Base-by-base conservation (phyloP, 2,888 invertebrate genomes). In the Dexiosoma caninum region DNA sequence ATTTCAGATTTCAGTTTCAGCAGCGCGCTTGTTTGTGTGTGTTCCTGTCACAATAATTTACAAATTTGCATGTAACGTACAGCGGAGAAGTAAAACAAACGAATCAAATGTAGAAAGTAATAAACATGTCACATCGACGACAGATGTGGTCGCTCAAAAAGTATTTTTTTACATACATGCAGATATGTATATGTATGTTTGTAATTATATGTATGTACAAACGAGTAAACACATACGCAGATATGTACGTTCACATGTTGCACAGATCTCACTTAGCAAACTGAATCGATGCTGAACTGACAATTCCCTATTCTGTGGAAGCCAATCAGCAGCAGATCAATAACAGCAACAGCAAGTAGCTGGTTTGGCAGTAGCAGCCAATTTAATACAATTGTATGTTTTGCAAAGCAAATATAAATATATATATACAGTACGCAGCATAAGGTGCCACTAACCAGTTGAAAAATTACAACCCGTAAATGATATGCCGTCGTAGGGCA, bases 101-200 rank as follows among this genome's bases (percentile, higher is more conserved):
- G 40, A 75, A 51, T 67, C 75, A 57, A 70, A 71, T 71, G 70
- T 78, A 71, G 77, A 81, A 81, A 77, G 83, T 82, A 83, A 83
- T 83, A 83, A 83, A 83, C 82, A 83, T 83, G 83, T 83, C 83
- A 83, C 78, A 74, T 78, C 42, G 67, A 78, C 74, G 78, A 77
- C 82, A 82, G 82, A 82, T 82, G 82, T 77, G 82, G 79, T 82
- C 74, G 71, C 78, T 79, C 82, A 79, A 74, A 60, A 74, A 72
- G 60, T 40, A 23, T n/a, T 60, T 42, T 32, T 80, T 14, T 42
- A 40, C 3, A 23, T 59, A 30, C 16, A 23, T 53, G 35, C 32
- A 4, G 21, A 10, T 44, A 19, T 19, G 5, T 40, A 16, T 42
- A n/a, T n/a, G n/a, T n/a, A n/a, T n/a, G n/a, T n/a, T n/a, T n/a